A percentile compares a stretch with the other conserved stretches of the same genome.
Evolutionary conservation across 2,797 vertebrate genomes (phyloP).

Genomic region (Odontamblyopus rebecca): DNA sequence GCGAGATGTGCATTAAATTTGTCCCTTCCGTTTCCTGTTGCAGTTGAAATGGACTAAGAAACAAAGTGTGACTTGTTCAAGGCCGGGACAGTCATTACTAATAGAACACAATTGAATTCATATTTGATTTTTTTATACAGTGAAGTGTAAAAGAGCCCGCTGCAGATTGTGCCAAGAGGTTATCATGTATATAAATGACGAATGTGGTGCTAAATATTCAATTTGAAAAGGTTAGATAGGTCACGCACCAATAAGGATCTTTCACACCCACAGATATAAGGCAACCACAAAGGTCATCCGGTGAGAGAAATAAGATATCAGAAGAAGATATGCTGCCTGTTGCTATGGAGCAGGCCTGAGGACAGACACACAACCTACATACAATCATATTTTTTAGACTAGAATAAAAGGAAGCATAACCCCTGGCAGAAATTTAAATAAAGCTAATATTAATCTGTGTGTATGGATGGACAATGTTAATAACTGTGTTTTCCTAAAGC

Average conservation of each 20-base stretch:
- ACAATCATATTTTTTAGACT: constrained; percentile 43
- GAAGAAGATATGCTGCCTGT: constrained; percentile 66
- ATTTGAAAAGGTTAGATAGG: constrained; percentile 54
- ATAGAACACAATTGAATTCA: constrained; percentile 22
- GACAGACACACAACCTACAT: constrained; percentile 40
- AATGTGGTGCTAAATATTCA: constrained; percentile 53
- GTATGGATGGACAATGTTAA: background rate
- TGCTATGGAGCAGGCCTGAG: constrained; percentile 63
- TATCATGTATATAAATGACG: constrained; percentile 16
- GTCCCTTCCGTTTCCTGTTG: constrained; percentile 32
- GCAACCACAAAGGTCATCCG: constrained; percentile 62
- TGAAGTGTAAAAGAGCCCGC: constrained; percentile 11
- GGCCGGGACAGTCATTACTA: constrained; percentile 32
- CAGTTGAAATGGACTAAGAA: constrained; percentile 32
- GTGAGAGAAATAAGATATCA: constrained; percentile 53
- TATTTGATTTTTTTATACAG: constrained; percentile 39
- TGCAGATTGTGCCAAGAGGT: constrained; percentile 24
- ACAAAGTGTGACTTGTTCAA: constrained; percentile 39
- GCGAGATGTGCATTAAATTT: constrained; percentile 60
- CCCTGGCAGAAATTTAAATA: constrained; percentile 7
- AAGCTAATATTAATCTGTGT: background rate
- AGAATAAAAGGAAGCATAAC: constrained; percentile 13
- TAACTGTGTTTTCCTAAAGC: no score
- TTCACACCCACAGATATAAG: constrained; percentile 26
- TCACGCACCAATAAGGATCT: constrained; percentile 28